Evolutionary conservation across 2,888 invertebrate species (phyloP), one percentile per base, ranked within the genome.

Genomic region (Xylophagus ater): DNA sequence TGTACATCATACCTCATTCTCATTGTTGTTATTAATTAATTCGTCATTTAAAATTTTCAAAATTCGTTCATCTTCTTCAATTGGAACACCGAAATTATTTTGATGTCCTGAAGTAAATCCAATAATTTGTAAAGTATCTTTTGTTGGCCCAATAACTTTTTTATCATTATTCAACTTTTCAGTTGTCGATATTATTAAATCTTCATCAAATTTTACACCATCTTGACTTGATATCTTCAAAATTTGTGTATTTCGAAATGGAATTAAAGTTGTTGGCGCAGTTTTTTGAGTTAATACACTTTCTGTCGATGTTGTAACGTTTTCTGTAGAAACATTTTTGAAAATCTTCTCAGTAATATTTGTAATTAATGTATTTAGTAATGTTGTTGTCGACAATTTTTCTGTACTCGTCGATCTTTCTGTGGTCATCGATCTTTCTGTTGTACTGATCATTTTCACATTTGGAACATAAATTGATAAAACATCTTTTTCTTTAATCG

Each of bases 71-170:
- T 74, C 73, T 43, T 75, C 74, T 52, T 75, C 75, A 32, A 75
- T 70, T 37, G 74, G 72, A 43, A 75, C 66, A 39, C 74, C 75
- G 48, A 76, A 75, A 43, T 72, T 65, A 45, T 75, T 75, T 41
- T 75, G 75, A 57, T 75, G 75, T 26, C 74, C 74, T 28, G 75
- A 74, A 4, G 74, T 74, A 49, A 75, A 74, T 9, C 56, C 54
- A 30, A 62, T 44, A 10, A 43, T 33, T 30, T 50, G 44, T 4
- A 50, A 20, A 8, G 43, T 44, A 20, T 49, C 52, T n/a, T 49
- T 48, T 7, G 37, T 41, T 10, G 41, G 42, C 23, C 29, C 15
- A n/a, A 30, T 6, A 6, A 14, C 10, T 15, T 20, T 38, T 29
- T 26, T 41, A 9, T 34, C 37, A 12, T 36, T 37, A 4, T 36